Conservation (phyloP, 1,140 invertebrate genomes). For the Pachyrhynchus sulphureomaculatus region DNA sequence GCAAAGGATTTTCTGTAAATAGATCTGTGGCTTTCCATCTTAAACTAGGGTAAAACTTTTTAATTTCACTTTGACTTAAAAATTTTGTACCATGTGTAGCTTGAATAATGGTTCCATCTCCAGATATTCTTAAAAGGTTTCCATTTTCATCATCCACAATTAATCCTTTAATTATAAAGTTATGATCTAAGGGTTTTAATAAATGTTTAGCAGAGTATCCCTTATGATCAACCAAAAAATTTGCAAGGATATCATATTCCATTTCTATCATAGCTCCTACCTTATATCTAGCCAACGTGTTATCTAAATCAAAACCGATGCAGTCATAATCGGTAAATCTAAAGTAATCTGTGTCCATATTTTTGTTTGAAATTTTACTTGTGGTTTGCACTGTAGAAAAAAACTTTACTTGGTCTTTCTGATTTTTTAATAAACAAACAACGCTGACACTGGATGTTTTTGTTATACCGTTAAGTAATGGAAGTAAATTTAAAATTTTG, state of each 20-base stretch:
- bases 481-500: not conserved
- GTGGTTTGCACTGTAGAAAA: not conserved
- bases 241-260: constrained; percentile 63
- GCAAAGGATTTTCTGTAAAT: constrained; percentile 59
- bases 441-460: not conserved
- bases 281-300: constrained; percentile 71
- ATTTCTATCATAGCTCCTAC: constrained; percentile 62
- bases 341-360: constrained; percentile 41
- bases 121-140: constrained; percentile 67
- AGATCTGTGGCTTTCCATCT: constrained; percentile 60
- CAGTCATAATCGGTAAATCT: constrained; percentile 70
- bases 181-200: constrained; percentile 56
- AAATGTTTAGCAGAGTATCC: constrained; percentile 61
- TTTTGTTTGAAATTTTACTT: not conserved
- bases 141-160: constrained; percentile 73
- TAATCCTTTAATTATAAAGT: constrained; percentile 74
- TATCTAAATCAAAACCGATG: constrained; percentile 80
- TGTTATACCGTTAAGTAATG: too few species aligned
- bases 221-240: constrained; percentile 64
- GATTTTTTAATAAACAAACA: not conserved
- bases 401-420: not conserved
- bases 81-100: constrained; percentile 70
- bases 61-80: constrained; percentile 61
- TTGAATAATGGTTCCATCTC: constrained; percentile 63
- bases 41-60: constrained; percentile 59